Percentiles rank a stretch among this genome's conserved stretches.
Evolutionary conservation across 2,113 vertebrate genomes (phyloP).

Genomic region (Fregetta grallaria): DNA sequence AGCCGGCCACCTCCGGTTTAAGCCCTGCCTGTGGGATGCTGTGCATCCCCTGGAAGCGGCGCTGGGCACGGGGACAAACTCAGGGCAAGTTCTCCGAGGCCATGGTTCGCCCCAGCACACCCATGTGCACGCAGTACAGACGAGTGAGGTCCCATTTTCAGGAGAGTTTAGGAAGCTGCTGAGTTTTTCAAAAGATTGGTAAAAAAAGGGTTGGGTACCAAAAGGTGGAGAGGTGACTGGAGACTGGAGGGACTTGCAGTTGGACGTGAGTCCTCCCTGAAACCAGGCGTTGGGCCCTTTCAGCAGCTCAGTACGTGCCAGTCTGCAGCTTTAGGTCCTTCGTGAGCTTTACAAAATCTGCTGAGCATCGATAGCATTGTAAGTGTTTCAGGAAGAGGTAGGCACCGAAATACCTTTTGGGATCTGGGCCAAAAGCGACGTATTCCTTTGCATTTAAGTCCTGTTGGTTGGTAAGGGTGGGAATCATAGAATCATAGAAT

Average conservation of each 20-base stretch:
- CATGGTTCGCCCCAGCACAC: fast-evolving
- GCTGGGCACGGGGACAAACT: too few species aligned
- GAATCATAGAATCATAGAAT: too few species aligned
- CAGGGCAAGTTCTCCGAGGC: not conserved
- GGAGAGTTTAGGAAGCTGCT: not conserved
- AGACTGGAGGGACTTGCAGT: not conserved
- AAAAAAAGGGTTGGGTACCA: not conserved
- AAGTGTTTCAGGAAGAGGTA: not conserved
- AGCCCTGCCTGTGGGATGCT: not conserved
- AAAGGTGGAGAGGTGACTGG: fast-evolving
- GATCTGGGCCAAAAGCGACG: not conserved
- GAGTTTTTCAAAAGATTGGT: not conserved
- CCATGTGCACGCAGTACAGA: too few species aligned
- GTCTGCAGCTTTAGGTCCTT: not conserved
- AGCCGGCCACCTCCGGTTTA: fast-evolving
- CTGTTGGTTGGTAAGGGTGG: not conserved
- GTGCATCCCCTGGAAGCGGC: not conserved
- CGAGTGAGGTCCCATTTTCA: fast-evolving
- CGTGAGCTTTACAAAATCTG: not conserved
- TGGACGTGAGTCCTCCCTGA: not conserved
- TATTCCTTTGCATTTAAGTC: not conserved
- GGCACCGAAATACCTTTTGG: not conserved
- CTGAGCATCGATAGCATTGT: fast-evolving
- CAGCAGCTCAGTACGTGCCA: not conserved
- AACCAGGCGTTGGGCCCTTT: not conserved